These are phyloP conservation scores for Phasianus colchicus DNA, from an alignment of 2,113 vertebrate genomes.

Conservation along the genomic window DNA sequence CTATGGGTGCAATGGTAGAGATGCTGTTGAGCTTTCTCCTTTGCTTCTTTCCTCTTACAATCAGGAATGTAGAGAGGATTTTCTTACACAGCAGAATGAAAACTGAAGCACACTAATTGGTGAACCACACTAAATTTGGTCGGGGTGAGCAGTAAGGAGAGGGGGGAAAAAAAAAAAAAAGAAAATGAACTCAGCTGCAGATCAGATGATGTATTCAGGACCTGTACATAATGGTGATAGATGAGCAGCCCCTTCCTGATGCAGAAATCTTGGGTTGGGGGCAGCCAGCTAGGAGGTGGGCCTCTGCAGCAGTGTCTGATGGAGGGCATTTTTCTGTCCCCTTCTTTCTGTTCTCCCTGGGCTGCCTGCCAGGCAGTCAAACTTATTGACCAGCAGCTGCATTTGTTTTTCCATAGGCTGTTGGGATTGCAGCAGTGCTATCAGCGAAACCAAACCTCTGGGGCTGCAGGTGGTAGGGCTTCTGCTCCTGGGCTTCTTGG, in stretches of 20 bases:
- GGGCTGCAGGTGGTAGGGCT: not conserved
- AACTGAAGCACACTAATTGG: not conserved
- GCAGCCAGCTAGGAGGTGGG: not conserved
- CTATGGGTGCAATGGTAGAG: not conserved
- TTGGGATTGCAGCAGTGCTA: not conserved
- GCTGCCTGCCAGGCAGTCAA: not conserved
- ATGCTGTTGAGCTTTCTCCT: not conserved
- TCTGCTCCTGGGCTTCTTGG: not conserved
- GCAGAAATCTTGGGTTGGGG: not conserved
- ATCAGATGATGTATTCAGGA: not conserved
- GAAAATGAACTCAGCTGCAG: not conserved
- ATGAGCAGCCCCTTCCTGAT: not conserved
- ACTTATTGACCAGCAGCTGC: rapidly evolving
- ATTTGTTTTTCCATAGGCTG: slow-evolving; percentile 24
- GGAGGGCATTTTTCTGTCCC: not conserved
- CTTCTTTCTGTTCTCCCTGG: not conserved
- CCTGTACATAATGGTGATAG: not conserved
- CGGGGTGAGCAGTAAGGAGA: not conserved
- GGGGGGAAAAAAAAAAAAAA: not conserved
- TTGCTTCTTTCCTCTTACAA: not conserved
- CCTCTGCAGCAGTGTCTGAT: not conserved
- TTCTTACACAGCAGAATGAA: not conserved
- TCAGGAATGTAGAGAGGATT: not conserved
- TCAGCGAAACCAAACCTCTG: not conserved
- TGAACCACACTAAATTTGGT: not conserved